Percentiles rank a stretch among this genome's conserved stretches.
Conservation (phyloP, 2,113 vertebrate genomes). For the Procapra przewalskii region DNA sequence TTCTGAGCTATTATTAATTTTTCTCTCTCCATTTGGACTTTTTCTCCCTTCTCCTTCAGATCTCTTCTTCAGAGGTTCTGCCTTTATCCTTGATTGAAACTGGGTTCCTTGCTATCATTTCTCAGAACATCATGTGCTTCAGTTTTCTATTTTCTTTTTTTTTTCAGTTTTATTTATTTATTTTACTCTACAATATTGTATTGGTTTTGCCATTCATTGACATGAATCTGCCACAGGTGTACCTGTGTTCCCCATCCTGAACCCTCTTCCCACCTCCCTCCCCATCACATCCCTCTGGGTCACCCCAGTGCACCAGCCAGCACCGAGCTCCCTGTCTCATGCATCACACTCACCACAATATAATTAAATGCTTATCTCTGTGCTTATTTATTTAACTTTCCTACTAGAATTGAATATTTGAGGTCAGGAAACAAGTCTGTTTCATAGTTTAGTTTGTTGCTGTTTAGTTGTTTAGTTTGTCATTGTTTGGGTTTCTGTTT, state of each 20-base stretch:
- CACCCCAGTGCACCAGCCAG: neutral
- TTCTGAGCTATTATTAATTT: constrained; percentile 80
- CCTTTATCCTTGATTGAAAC: neutral
- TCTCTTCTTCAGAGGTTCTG: neutral
- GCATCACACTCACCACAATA: neutral
- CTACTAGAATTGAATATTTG: neutral
- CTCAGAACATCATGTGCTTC: neutral
- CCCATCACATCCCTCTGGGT: neutral
- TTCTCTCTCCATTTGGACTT: constrained; percentile 63
- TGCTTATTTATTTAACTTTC: neutral
- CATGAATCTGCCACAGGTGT: neutral
- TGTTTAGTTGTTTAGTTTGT: neutral
- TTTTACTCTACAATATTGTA: neutral
- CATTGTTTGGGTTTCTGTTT: neutral
- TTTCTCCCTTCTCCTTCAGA: neutral
- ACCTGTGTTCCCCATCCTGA: neutral
- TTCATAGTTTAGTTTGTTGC: neutral
- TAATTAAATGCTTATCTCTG: neutral
- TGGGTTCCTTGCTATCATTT: neutral
- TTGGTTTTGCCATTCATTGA: neutral
- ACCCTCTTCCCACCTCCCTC: neutral
- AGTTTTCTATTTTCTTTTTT: neutral
- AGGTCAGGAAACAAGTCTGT: neutral
- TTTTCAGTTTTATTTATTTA: neutral
- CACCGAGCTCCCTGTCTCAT: neutral